Evolutionary conservation across 1,140 invertebrate genomes (phyloP).

Genomic region (Euwallacea fornicatus): DNA sequence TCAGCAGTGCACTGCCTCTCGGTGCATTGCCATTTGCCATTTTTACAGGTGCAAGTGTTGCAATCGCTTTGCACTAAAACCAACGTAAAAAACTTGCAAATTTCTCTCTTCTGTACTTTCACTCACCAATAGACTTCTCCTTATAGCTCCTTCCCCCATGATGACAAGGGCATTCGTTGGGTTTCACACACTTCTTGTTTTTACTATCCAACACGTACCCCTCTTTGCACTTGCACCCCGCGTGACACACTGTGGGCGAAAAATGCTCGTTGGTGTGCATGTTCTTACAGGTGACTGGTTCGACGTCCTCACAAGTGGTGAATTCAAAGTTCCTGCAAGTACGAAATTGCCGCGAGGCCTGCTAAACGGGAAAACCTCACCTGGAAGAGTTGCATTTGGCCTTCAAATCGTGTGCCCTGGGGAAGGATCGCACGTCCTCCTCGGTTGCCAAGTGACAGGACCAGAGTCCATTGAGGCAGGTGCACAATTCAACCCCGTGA

Average conservation of each 20-base stretch:
- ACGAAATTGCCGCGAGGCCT: background rate
- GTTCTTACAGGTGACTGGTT: constrained; percentile 81
- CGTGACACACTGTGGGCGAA: constrained; percentile 63
- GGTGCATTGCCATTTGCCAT: constrained; percentile 71
- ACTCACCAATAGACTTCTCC: constrained; percentile 63
- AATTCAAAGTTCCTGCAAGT: constrained; percentile 64
- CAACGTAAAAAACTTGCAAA: background rate
- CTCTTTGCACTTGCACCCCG: constrained; percentile 77
- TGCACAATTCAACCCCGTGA: constrained; percentile 70
- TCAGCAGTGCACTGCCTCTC: constrained; percentile 65
- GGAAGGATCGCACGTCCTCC: constrained; percentile 65
- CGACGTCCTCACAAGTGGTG: constrained; percentile 72
- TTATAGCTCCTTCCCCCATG: constrained; percentile 81
- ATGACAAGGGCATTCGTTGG: constrained; percentile 80
- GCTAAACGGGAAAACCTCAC: constrained; percentile 14
- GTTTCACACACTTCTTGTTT: constrained; percentile 68
- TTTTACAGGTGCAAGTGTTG: constrained; percentile 59
- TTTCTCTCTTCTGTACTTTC: background rate
- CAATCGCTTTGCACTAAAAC: constrained; percentile 49
- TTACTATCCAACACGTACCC: constrained; percentile 73
- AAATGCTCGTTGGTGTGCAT: constrained; percentile 64
- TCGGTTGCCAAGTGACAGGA: constrained; percentile 66
- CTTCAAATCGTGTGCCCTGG: constrained; percentile 61
- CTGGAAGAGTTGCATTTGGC: constrained; percentile 61
- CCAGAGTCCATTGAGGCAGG: constrained; percentile 76